A percentile compares a stretch with the other conserved stretches of the same genome.
Evolutionary conservation across 1,140 invertebrate species (phyloP).

Genomic region (Paraescarpia echinospica): DNA sequence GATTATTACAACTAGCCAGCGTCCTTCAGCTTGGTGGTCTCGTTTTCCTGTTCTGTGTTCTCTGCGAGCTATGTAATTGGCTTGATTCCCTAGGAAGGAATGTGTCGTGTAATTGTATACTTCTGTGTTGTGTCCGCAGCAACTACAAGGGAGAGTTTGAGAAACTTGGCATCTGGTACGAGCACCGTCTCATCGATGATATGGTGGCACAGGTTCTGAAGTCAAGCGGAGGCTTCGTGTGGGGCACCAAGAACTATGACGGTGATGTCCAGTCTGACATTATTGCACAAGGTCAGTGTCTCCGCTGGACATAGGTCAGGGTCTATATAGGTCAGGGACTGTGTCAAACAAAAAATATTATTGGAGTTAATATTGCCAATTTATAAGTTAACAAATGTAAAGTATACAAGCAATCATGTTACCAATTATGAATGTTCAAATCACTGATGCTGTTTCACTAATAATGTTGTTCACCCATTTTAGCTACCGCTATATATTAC

Average conservation of each 20-base stretch:
- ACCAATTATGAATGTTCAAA: no score
- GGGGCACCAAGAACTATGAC: conserved; percentile 99
- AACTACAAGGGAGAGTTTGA: conserved; percentile 87
- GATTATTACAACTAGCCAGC: no score
- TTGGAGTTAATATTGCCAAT: background rate
- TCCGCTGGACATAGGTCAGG: background rate
- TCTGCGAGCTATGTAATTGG: background rate
- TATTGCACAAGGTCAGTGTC: conserved; percentile 85
- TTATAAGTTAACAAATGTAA: background rate
- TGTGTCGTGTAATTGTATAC: background rate
- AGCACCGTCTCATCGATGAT: conserved; percentile 98
- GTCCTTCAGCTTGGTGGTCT: no score
- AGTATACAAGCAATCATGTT: background rate
- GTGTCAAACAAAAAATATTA: background rate
- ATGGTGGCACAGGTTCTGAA: conserved; percentile 99
- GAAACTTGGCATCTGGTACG: conserved; percentile 89
- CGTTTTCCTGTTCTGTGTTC: no score
- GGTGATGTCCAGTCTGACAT: conserved; percentile 98
- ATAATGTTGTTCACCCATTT: no score
- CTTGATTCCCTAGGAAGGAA: background rate
- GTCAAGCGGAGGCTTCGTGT: conserved; percentile 96
- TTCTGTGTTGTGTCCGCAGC: conserved; percentile 53
- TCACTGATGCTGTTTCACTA: no score
- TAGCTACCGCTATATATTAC: no score
- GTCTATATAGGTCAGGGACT: no score